Percentiles rank a stretch among this genome's conserved stretches.
These are phyloP conservation scores for Periophthalmus modestus DNA, from an alignment of 2,113 vertebrate species.

Conservation along the genomic window DNA sequence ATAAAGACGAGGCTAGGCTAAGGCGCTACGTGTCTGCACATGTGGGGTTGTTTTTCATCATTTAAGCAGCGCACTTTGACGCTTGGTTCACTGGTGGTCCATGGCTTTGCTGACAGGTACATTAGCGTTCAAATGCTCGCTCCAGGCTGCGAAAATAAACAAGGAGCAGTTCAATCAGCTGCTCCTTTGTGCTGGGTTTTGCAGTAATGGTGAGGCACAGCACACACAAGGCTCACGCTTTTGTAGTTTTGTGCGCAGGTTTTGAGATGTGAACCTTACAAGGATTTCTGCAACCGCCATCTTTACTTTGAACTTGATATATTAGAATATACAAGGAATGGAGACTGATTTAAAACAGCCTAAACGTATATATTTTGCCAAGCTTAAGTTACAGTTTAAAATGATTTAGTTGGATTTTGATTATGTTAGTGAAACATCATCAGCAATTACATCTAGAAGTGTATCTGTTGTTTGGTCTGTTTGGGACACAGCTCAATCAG, in stretches of 20 bases:
- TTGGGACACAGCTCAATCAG: too few relatives aligned
- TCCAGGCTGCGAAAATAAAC: slow-evolving; percentile 47
- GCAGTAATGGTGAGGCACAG: slow-evolving; percentile 17
- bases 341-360: too few relatives aligned
- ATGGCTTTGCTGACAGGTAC: slow-evolving; percentile 44
- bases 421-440: too few relatives aligned
- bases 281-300: neutral
- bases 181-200: slow-evolving; percentile 35
- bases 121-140: slow-evolving; percentile 39
- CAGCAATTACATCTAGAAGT: too few relatives aligned
- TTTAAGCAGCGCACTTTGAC: slow-evolving; percentile 23
- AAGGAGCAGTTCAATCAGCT: slow-evolving; percentile 35
- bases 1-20: neutral
- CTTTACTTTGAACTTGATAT: neutral
- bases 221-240: slow-evolving; percentile 2
- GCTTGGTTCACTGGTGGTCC: slow-evolving; percentile 40
- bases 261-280: neutral
- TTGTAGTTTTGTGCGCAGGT: slow-evolving; percentile 2
- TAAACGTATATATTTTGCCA: too few relatives aligned
- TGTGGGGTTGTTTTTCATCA: slow-evolving; percentile 32
- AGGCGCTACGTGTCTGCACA: slow-evolving; percentile 36
- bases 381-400: too few relatives aligned
- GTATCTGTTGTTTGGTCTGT: too few relatives aligned
- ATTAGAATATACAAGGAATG: neutral
- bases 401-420: too few relatives aligned